Conservation (phyloP, 1,140 invertebrate genomes). For the Atta cephalotes region DNA sequence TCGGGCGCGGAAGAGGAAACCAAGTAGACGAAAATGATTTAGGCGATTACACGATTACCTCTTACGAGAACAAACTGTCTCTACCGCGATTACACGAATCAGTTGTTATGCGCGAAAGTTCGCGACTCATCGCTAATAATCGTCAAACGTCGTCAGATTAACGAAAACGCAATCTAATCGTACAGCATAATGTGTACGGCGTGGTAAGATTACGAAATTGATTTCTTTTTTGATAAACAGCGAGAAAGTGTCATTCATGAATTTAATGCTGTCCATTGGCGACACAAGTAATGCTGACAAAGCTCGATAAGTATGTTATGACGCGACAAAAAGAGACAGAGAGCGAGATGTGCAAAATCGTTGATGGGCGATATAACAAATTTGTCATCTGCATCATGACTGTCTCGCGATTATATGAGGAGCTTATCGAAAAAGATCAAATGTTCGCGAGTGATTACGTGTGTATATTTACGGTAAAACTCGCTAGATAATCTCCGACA, state of each 20-base stretch:
- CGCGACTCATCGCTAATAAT: slow-evolving; percentile 50
- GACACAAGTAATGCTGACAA: slow-evolving; percentile 20
- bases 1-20: slow-evolving; percentile 46
- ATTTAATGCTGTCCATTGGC: neutral
- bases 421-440: slow-evolving; percentile 12
- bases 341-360: neutral
- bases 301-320: slow-evolving; percentile 8
- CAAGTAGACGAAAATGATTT: slow-evolving; percentile 18
- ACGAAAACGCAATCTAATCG: slow-evolving; percentile 34
- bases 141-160: neutral
- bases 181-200: slow-evolving; percentile 1
- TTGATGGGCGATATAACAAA: neutral
- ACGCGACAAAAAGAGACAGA: neutral
- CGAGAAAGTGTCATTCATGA: slow-evolving; percentile 37
- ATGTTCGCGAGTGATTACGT: slow-evolving; percentile 5
- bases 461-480: neutral
- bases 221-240: slow-evolving; percentile 19
- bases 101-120: slow-evolving; percentile 20
- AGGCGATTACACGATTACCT: slow-evolving; percentile 17
- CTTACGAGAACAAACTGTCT: slow-evolving; percentile 25
- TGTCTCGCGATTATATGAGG: slow-evolving; percentile 3
- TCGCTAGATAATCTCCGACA: neutral
- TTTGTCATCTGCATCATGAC: slow-evolving; percentile 14
- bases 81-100: neutral
- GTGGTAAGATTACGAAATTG: slow-evolving; percentile 48